phyloP scores from a whole-genome alignment of 2,797 vertebrate genomes.

The Cetoscarus ocellatus region DNA sequence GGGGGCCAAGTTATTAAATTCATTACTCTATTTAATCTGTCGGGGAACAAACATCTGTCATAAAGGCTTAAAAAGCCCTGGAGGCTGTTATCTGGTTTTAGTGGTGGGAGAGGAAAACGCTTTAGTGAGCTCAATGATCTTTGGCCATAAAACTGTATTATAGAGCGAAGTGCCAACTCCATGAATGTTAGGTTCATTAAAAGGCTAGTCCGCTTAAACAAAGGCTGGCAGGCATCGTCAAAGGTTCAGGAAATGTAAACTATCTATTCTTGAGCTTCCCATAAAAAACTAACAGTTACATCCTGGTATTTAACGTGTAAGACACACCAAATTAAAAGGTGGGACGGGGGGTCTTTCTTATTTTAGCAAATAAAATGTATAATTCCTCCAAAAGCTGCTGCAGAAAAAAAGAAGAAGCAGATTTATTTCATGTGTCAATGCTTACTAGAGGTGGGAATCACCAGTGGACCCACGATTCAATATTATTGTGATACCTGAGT shows the following conservation, averaged over 20 bases:
- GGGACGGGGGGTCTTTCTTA: too few species aligned
- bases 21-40: conserved; percentile 48
- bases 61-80: conserved; percentile 23
- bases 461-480: too few species aligned
- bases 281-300: not conserved
- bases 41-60: conserved; percentile 44
- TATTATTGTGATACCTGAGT: too few species aligned
- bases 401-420: too few species aligned
- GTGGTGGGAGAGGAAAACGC: not conserved
- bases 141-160: not conserved
- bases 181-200: conserved; percentile 3
- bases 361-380: too few species aligned
- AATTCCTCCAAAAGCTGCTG: too few species aligned
- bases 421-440: too few species aligned
- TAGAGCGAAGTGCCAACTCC: not conserved
- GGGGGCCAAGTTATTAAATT: conserved; percentile 61
- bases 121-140: conserved; percentile 9
- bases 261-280: not conserved
- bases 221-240: not conserved
- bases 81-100: conserved; percentile 23
- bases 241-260: not conserved
- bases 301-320: too few species aligned
- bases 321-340: too few species aligned
- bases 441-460: too few species aligned
- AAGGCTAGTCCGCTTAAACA: not conserved